Conservation (phyloP, 2,888 invertebrate genomes). For the Diploptera punctata region DNA sequence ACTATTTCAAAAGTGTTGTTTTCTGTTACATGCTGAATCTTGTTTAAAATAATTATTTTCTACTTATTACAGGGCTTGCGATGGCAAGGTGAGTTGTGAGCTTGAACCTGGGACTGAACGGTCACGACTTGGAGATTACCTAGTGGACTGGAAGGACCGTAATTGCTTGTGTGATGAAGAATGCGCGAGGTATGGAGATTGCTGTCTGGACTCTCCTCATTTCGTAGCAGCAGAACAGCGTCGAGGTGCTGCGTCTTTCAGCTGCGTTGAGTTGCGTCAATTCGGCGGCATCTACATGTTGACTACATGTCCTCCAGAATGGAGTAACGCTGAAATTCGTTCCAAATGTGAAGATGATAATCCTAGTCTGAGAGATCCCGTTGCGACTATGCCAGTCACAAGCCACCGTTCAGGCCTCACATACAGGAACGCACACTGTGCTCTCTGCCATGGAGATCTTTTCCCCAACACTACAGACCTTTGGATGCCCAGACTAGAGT, state of each 20-base stretch:
- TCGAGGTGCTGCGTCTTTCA: slow-evolving; percentile 49
- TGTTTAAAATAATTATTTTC: no score
- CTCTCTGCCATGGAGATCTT: slow-evolving; percentile 54
- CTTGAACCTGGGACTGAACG: slow-evolving; percentile 34
- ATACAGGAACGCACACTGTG: slow-evolving; percentile 54
- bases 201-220: slow-evolving; percentile 54
- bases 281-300: slow-evolving; percentile 56
- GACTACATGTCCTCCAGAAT: slow-evolving; percentile 53
- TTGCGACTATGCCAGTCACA: slow-evolving; percentile 52
- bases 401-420: slow-evolving; percentile 50
- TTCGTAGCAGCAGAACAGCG: slow-evolving; percentile 48
- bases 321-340: slow-evolving; percentile 48
- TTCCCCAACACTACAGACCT: slow-evolving; percentile 45
- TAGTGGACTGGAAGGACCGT: slow-evolving; percentile 52
- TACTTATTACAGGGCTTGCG: slow-evolving; percentile 47
- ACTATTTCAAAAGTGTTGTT: no score
- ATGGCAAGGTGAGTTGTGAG: slow-evolving; percentile 47
- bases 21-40: no score
- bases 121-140: slow-evolving; percentile 46
- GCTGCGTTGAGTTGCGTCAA: slow-evolving; percentile 53
- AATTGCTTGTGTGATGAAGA: slow-evolving; percentile 57
- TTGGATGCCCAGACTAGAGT: slow-evolving; percentile 55
- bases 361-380: slow-evolving; percentile 48
- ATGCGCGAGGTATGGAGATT: slow-evolving; percentile 57
- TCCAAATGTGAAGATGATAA: slow-evolving; percentile 46